phyloP scores from a whole-genome alignment of 2,113 vertebrate genomes.

The Bothrops jararaca region DNA sequence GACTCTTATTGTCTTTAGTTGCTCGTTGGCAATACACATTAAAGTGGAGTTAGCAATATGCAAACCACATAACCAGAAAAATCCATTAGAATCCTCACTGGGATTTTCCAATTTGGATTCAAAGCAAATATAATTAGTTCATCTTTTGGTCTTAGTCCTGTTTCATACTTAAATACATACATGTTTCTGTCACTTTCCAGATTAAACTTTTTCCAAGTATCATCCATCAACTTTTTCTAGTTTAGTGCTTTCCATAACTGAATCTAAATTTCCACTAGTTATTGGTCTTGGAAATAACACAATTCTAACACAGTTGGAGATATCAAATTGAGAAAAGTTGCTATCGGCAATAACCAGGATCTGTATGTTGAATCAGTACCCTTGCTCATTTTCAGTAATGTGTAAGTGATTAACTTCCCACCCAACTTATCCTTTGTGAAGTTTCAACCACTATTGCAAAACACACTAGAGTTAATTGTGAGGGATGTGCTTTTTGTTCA shows the following conservation, averaged over 20 bases:
- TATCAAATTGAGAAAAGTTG: neutral
- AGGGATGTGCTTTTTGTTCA: neutral
- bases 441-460: neutral
- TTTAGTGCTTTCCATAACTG: neutral
- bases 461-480: neutral
- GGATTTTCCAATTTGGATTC: neutral
- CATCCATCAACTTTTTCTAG: neutral
- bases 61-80: neutral
- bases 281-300: neutral
- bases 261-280: neutral
- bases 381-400: neutral
- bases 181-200: neutral
- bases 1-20: neutral
- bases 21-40: neutral
- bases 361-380: neutral
- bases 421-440: neutral
- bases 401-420: neutral
- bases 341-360: neutral
- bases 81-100: neutral
- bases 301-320: neutral
- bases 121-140: neutral
- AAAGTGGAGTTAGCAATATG: neutral
- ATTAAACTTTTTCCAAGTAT: neutral
- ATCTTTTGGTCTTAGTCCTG: neutral
- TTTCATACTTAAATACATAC: neutral